Percentiles rank a stretch among this genome's conserved stretches.
phyloP scores from a whole-genome alignment of 2,888 invertebrate species.

The Apodemia duryi region DNA sequence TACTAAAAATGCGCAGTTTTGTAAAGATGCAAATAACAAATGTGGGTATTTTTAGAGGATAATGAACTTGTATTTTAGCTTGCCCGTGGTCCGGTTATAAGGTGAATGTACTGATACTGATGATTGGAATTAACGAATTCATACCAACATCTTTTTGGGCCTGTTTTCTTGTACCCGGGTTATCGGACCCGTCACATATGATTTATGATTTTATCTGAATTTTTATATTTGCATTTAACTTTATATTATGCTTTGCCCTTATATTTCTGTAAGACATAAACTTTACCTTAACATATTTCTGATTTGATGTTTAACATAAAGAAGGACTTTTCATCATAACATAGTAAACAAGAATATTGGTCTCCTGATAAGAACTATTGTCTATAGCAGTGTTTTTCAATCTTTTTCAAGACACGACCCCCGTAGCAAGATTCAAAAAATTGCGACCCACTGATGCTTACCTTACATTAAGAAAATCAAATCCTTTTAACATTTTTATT shows the following conservation, averaged over 20 bases:
- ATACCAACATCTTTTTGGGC: slow-evolving; percentile 54
- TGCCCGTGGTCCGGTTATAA: slow-evolving; percentile 66
- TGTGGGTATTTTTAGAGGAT: slow-evolving; percentile 63
- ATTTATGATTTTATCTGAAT: slow-evolving; percentile 53
- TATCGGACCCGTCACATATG: slow-evolving; percentile 56
- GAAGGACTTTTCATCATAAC: too few species aligned
- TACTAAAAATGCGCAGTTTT: slow-evolving; percentile 27
- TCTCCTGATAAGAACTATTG: too few species aligned
- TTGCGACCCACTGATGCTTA: too few species aligned
- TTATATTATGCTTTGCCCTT: not conserved
- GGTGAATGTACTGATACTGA: slow-evolving; percentile 63
- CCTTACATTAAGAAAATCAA: too few species aligned
- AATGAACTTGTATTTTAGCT: slow-evolving; percentile 62
- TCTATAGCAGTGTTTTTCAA: too few species aligned
- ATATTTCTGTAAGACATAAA: too few species aligned
- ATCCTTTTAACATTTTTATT: too few species aligned
- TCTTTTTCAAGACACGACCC: too few species aligned
- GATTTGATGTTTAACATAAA: too few species aligned
- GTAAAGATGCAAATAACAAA: slow-evolving; percentile 43
- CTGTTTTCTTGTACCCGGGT: slow-evolving; percentile 62
- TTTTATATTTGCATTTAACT: slow-evolving; percentile 35
- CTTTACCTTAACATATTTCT: too few species aligned
- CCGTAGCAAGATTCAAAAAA: too few species aligned
- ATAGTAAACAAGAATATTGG: too few species aligned
- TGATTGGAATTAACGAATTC: slow-evolving; percentile 65